Percentiles rank a stretch among this genome's conserved stretches.
Conservation (phyloP, 92 coral and sea anemone species). For the Blastomussa wellsi region DNA sequence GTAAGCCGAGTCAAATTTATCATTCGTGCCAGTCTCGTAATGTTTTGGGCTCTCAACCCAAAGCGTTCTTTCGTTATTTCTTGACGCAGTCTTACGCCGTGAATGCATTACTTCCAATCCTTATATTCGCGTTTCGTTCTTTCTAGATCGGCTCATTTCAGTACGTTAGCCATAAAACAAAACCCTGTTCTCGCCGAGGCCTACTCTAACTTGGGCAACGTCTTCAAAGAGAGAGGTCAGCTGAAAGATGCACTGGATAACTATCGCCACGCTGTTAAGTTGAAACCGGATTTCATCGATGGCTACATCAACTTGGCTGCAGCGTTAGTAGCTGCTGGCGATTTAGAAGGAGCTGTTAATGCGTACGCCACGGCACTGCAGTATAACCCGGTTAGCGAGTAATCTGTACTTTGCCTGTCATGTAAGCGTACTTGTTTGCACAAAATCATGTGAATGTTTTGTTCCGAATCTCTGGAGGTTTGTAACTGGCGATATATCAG, state of each 20-base stretch:
- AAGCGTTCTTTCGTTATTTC: not conserved
- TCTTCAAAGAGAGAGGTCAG: constrained; percentile 99
- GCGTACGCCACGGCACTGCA: constrained; percentile 98
- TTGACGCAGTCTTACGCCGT: not conserved
- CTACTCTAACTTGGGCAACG: constrained; percentile 98
- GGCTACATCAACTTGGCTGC: constrained; percentile 99
- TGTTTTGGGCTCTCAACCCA: constrained; percentile 10
- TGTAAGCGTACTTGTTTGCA: not conserved
- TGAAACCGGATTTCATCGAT: constrained; percentile 99
- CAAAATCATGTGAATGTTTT: not conserved
- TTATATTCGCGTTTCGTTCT: not conserved
- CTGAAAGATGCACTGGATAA: constrained; percentile 96
- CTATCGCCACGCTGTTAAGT: constrained; percentile 98
- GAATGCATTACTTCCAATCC: not conserved
- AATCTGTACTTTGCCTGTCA: constrained; percentile 23
- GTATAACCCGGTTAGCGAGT: constrained; percentile 80
- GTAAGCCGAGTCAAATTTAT: constrained; percentile 49
- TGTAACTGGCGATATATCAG: not conserved
- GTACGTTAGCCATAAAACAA: constrained; percentile 95
- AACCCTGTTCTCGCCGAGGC: constrained; percentile 99
- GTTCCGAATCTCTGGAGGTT: not conserved
- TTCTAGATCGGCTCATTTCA: constrained; percentile 95
- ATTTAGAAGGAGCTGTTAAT: constrained; percentile 97
- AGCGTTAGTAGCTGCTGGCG: constrained; percentile 99
- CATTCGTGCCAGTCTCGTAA: constrained; percentile 18